Conservation (phyloP, 2,888 invertebrate species). For the Euzetes globulus region DNA sequence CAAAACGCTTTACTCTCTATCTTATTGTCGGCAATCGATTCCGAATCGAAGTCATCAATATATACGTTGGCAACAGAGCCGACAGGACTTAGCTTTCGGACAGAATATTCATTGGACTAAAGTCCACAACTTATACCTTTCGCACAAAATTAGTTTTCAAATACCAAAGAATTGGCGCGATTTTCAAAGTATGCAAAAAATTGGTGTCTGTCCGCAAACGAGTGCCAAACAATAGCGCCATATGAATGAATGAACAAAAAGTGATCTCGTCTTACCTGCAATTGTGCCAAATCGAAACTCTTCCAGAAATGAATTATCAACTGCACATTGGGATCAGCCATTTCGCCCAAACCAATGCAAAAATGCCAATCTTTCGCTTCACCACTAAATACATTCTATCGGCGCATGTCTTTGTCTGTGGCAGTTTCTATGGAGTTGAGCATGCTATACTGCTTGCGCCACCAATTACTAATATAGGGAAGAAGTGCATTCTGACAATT, state of each 20-base stretch:
- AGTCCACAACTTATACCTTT: not conserved
- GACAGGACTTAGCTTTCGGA: too few species aligned
- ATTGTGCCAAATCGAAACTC: constrained; percentile 49
- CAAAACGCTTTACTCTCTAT: not conserved
- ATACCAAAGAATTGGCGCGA: constrained; percentile 6
- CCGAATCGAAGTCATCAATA: too few species aligned
- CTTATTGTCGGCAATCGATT: too few species aligned
- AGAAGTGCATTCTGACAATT: too few species aligned
- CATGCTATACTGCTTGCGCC: too few species aligned
- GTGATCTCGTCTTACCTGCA: constrained; percentile 47
- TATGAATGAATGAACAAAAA: not conserved
- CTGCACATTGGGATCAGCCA: constrained; percentile 50
- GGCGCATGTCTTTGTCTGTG: constrained; percentile 7
- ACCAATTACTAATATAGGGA: too few species aligned
- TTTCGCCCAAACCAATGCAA: constrained; percentile 46
- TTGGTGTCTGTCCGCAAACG: not conserved
- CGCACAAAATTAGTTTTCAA: not conserved
- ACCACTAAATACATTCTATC: constrained; percentile 6
- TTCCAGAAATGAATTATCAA: constrained; percentile 51
- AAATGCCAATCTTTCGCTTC: constrained; percentile 19
- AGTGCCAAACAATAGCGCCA: not conserved
- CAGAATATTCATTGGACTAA: not conserved
- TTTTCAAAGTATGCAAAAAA: not conserved
- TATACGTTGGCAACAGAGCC: too few species aligned
- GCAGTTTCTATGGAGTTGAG: too few species aligned